Evolutionary conservation across 2,113 vertebrate genomes (phyloP), one percentile per base, ranked within the genome.

Genomic region (Nycticebus coucang): DNA sequence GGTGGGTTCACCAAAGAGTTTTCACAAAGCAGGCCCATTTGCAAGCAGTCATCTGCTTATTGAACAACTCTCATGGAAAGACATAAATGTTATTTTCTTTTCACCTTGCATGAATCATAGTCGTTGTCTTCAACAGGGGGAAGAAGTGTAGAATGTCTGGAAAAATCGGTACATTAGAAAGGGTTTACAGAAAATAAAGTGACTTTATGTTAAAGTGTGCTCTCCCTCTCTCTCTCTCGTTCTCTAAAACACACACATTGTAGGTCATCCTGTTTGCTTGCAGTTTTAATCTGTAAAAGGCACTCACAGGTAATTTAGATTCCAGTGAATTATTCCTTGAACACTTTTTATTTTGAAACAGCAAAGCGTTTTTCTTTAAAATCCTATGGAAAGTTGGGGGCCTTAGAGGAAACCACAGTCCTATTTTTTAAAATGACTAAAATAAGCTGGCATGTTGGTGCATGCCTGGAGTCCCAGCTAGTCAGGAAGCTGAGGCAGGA

Each of bases 61-160:
- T 94, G 75, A 96, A 85, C 81, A 33, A 57, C 86, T 96, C 89
- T 95, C 45, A 82, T 71, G 77, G 66, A 90, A 97, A 97, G 87
- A 82, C 13, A 74, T 80, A 87, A 95, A 93, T 97, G n/a, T 69
- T 87, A 64, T 90, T 80, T 50, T 45, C 37, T 64, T n/a, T 66
- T 97, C 33, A 72, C 85, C 68, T 98, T 89, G 72, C 79, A 3
- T 80, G 19, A 91, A 37, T 45, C 91, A 53, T 35, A 69, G 2
- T 68, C 83, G 69, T 19, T 74, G 59, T 18, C 45, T 89, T 96
- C 74, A 75, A 12, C 26, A 96, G 45, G 75, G 84, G 94, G 22
- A 22, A 55, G 74, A 81, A 62, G 41, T 59, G 37, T 84, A 83
- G 88, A 82, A 85, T 37, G 50, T 85, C 78, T 53, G 86, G 37